Conservation (phyloP, 2,797 vertebrate species). For the Moxostoma hubbsi region DNA sequence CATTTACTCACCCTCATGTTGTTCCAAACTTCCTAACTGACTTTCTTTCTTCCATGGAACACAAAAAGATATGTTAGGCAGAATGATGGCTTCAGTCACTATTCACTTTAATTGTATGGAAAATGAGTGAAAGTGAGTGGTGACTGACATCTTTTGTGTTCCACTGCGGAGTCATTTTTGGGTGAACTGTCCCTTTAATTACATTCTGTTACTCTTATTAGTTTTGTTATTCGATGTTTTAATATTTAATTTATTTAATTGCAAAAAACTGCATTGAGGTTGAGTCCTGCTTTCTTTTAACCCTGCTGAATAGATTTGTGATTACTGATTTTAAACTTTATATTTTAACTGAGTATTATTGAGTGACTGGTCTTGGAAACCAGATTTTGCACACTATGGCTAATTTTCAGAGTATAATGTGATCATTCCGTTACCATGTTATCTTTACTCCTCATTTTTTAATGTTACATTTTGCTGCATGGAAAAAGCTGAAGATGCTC, state of each 20-base stretch:
- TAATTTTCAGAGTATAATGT: conserved; percentile 7
- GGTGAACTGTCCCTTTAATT: no score
- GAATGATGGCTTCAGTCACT: no score
- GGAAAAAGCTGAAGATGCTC: conserved; percentile 3
- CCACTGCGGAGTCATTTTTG: no score
- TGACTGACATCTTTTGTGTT: no score
- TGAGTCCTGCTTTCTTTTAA: conserved; percentile 1
- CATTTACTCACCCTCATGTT: no score
- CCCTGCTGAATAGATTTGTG: conserved; percentile 2
- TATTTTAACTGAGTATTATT: not conserved
- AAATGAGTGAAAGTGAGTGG: no score
- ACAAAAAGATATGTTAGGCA: no score
- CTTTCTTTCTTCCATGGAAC: no score
- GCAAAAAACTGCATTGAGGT: not conserved
- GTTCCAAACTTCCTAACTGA: no score
- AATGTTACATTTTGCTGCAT: conserved; percentile 8
- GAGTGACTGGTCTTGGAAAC: not conserved
- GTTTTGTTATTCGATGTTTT: not conserved
- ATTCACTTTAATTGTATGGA: no score
- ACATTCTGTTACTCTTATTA: not conserved
- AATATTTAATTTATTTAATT: not conserved
- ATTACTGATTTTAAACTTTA: not conserved
- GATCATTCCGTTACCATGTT: conserved; percentile 21
- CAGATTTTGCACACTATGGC: conserved; percentile 1
- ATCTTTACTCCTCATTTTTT: not conserved